Conservation (phyloP, 1,140 invertebrate genomes). For the Sycophila sp. region DNA sequence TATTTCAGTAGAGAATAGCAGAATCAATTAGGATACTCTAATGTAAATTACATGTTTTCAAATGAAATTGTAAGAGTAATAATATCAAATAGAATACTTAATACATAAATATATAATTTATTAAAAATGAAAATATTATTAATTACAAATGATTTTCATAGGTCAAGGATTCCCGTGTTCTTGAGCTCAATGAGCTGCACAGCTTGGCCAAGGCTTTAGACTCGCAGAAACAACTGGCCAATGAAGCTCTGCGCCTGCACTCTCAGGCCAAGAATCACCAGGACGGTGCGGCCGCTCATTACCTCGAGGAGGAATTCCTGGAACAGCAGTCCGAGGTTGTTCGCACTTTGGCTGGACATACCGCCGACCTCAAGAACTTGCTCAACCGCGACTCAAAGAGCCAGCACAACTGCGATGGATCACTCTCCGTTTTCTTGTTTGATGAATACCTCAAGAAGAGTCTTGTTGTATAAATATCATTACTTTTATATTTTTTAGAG, state of each 20-base stretch:
- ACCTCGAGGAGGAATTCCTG: constrained; percentile 79
- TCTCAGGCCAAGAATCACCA: constrained; percentile 42
- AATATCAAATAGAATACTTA: no score
- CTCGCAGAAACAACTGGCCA: constrained; percentile 76
- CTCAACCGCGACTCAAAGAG: constrained; percentile 72
- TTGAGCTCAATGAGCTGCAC: constrained; percentile 71
- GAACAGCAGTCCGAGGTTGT: constrained; percentile 74
- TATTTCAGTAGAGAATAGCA: no score
- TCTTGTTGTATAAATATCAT: constrained; percentile 15
- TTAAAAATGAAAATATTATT: not conserved
- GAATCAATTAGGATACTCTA: no score
- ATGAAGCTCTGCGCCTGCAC: constrained; percentile 76
- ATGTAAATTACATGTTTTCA: no score
- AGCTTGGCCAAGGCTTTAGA: constrained; percentile 80
- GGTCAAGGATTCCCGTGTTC: constrained; percentile 47
- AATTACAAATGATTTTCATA: constrained; percentile 33
- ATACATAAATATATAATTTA: constrained; percentile 1
- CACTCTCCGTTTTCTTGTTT: constrained; percentile 77
- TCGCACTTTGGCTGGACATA: constrained; percentile 76
- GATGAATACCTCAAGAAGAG: constrained; percentile 80
- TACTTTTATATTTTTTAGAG: not conserved
- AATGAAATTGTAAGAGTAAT: no score
- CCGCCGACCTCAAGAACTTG: constrained; percentile 76
- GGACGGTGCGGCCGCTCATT: constrained; percentile 70
- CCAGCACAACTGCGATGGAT: constrained; percentile 71